Evolutionary conservation across 2,113 vertebrate species (phyloP), one percentile per base, ranked within the genome.

Genomic region (Plecturocebus donacophilus): DNA sequence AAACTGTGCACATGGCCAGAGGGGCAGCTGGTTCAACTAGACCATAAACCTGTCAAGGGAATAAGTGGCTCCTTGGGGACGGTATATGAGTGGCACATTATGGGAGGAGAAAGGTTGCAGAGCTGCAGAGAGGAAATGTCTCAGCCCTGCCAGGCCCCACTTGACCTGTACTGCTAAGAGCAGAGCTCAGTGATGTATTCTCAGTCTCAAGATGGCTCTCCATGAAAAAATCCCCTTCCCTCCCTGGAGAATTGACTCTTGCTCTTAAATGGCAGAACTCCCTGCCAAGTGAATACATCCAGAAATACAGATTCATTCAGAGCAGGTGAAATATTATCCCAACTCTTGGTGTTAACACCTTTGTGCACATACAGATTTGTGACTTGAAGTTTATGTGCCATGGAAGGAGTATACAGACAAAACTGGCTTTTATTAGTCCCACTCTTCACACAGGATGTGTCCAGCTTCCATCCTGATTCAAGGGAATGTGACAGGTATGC

Each of bases 251-350:
- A 54, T 76, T 42, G 90, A 12, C 92, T 90, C 77, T 64, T 61
- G 20, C 54, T 73, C 66, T 92, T 90, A 93, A 94, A 86, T 70
- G 77, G 75, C 32, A 91, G 11, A 96, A 93, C 90, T 75, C 42
- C 5, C 42, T 90, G 82, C 79, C 82, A 77, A 76, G 38, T 81
- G 77, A 80, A n/a, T 80, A 56, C 10, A 73, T 54, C 87, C n/a
- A 75, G 52, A 64, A 83, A 80, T 84, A 76, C 54, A 84, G n/a
- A 77, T 40, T 76, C 40, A 45, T 30, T 80, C 40, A n/a, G 93
- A 84, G 38, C 30, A 70, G 84, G 75, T 94, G 84, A 83, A 85
- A 80, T 47, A 71, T 61, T 5, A n/a, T 11, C 58, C 19, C 13
- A 45, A 42, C n/a, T 49, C 58, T 84, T 30, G 1, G 35, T 93